A percentile compares a stretch with the other conserved stretches of the same genome.
These are phyloP conservation scores for Brachionichthys hirsutus DNA, from an alignment of 2,113 vertebrate species.

Conservation along the genomic window DNA sequence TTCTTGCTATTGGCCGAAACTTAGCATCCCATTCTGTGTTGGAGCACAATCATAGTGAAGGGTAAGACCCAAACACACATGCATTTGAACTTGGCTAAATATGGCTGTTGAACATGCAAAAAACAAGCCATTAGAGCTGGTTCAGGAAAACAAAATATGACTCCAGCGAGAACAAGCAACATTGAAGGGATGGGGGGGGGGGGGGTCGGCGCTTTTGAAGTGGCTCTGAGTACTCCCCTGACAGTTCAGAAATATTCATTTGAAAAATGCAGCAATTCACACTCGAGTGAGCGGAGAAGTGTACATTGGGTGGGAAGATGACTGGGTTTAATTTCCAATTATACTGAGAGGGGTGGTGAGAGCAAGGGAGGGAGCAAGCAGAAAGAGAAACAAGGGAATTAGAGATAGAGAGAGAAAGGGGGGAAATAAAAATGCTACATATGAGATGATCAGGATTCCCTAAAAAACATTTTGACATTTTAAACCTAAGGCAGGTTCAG, in stretches of 20 bases:
- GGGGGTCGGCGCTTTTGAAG: conserved; percentile 68
- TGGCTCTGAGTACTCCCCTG: conserved; percentile 72
- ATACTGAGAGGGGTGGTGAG: conserved; percentile 47
- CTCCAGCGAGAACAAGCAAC: conserved; percentile 70
- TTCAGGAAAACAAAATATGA: conserved; percentile 78
- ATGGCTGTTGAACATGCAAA: conserved; percentile 57
- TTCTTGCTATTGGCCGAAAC: conserved; percentile 12
- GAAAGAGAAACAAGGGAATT: conserved; percentile 54
- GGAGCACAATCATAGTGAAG: conserved; percentile 51
- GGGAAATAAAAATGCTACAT: conserved; percentile 35
- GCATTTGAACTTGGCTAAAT: conserved; percentile 69
- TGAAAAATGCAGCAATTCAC: conserved; percentile 75
- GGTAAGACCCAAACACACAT: conserved; percentile 37
- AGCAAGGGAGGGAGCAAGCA: conserved; percentile 44
- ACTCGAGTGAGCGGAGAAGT: conserved; percentile 66
- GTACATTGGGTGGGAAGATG: conserved; percentile 66
- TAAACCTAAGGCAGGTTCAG: conserved; percentile 75
- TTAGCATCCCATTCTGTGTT: conserved; percentile 14
- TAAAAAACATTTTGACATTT: conserved; percentile 81
- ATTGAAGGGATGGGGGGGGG: conserved; percentile 48
- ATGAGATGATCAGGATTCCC: conserved; percentile 61
- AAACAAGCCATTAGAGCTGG: conserved; percentile 76
- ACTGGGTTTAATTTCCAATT: conserved; percentile 75
- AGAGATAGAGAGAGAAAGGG: conserved; percentile 21
- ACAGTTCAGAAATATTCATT: conserved; percentile 72